Base-by-base conservation (phyloP, 2,888 invertebrate genomes). In the Philopedon plagiatum region DNA sequence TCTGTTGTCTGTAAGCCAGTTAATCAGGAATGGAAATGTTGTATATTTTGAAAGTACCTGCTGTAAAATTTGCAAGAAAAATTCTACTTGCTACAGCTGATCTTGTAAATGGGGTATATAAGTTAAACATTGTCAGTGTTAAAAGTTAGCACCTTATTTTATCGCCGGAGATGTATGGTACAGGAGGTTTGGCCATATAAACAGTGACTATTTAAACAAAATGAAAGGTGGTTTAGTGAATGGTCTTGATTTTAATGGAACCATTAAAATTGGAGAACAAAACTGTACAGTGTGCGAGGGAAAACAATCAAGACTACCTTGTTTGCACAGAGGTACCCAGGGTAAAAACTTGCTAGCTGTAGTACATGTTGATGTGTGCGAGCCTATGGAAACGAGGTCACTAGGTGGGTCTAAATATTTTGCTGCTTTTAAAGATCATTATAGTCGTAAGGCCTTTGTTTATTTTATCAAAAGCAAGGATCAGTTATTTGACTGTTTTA, bases 261-360 rank as follows among this genome's bases (percentile, higher is more conserved):
- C n/a, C 9, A n/a, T 39, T 5, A 46, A 49, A 46, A 18, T 32
- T 5, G 34, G 15, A 5, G 63, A 65, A 34, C 9, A 54, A 15
- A 54, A 72, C 32, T 72, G 71, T 63, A 60, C 41, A 57, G 46
- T 64, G 15, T 77, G 67, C 78, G 80, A 82, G 62, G 81, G 76
- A 0, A 82, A 81, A 60, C 79, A 81, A 51, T 9, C 62, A 1
- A 72, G 81, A 18, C 75, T 79, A 41, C 79, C 81, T 11, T 83
- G 82, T 64, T 49, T 65, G 15, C n/a, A 58, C 39, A 57, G 18
- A 23, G 70, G 69, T 34, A 46, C 21, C 9, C 23, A 71, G 37
- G 67, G 68, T 7, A 60, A 21, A 19, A n/a, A 51, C 19, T 11
- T 73, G 11, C 37, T 78, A 23, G 75, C 76, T 13, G 39, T 76